Evolutionary conservation across 2,888 invertebrate genomes (phyloP), one percentile per base, ranked within the genome.

Genomic region (Drosophila yooni): DNA sequence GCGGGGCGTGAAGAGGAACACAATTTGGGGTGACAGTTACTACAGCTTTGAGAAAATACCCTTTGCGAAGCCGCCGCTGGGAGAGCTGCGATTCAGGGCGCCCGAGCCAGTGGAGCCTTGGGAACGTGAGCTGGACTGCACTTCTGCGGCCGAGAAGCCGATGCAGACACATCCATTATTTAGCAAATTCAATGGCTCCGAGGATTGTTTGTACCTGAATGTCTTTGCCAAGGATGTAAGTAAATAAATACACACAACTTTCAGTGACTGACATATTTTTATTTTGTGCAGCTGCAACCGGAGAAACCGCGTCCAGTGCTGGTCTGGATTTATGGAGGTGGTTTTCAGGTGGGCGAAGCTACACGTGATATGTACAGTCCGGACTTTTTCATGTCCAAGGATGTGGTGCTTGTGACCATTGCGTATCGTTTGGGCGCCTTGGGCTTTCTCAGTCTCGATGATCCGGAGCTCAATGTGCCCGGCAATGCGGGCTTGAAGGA

Each of bases 401-500:
- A 94, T 80, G 87, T 94, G 25, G 92, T 94, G 8, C 57, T 94
- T 1, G 93, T 94, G 1, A 91, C 93, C 0, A 85, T 94, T 2
- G 93, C 93, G 68, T 94, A 94, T 81, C 93, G 94, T 2, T 77
- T 94, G 51, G 94, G 94, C 34, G 86, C 93, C 1, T 87, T 94
- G 48, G 94, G 94, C 11, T 94, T 94, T 67, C 81, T 94, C 31
- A 92, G 93, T 69, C 83, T 94, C 2, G 92, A 94, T 36, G 94
- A 94, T 82, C 90, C 93, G 4, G 83, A 91, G 7, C 67, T 94
- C 1, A 91, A 93, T 60, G 93, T 94, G 36, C 94, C 94, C 8
- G 94, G 94, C 10, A 94, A 94, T 86, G 94, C 94, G 0, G 94
- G 94, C 0, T 89, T 94, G 2, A 94, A 94, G 90, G 94, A 94